Evolutionary conservation across 1,140 invertebrate genomes (phyloP).

Genomic region (Zeugodacus cucurbitae): DNA sequence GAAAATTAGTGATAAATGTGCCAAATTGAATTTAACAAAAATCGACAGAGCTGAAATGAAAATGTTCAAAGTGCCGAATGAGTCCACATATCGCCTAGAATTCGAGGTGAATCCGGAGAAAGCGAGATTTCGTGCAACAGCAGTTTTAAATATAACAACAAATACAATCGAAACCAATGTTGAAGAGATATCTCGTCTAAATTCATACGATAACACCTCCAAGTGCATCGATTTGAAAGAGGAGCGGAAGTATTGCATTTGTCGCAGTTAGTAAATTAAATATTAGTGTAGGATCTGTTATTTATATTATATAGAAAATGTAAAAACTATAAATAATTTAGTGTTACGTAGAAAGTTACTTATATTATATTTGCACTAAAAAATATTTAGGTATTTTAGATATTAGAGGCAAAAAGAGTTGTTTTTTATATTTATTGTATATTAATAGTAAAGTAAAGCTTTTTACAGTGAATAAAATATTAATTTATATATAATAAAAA

Average conservation of each 20-base stretch:
- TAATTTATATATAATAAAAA: no score
- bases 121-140: constrained; percentile 71
- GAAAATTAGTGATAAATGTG: constrained; percentile 45
- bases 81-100: constrained; percentile 46
- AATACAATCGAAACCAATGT: constrained; percentile 49
- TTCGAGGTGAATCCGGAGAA: constrained; percentile 58
- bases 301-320: no score
- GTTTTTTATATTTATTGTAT: no score
- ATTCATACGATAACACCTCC: constrained; percentile 68
- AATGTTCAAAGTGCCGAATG: constrained; percentile 31
- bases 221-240: constrained; percentile 67
- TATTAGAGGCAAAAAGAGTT: no score
- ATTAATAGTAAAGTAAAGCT: no score
- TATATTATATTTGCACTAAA: no score
- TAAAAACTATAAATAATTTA: no score
- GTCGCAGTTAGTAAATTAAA: no score
- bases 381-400: no score
- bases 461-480: no score
- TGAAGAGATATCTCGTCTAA: constrained; percentile 70
- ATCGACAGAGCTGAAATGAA: constrained; percentile 36
- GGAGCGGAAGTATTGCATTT: constrained; percentile 68
- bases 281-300: no score
- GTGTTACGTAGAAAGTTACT: no score
- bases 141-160: constrained; percentile 58
- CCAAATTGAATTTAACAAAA: neutral